Conservation (phyloP, 2,888 invertebrate genomes). For the Harpalus rubripes region DNA sequence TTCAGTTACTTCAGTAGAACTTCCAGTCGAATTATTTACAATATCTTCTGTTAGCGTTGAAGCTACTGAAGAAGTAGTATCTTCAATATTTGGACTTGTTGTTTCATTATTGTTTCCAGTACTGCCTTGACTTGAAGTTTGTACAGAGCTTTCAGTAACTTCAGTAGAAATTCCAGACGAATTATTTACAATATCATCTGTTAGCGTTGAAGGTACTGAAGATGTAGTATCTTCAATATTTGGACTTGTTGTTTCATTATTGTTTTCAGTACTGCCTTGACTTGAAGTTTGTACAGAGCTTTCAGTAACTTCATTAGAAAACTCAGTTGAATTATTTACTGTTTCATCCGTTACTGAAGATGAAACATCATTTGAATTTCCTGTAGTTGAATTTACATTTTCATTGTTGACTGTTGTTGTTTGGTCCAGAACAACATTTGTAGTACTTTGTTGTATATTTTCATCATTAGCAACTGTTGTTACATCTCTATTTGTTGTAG, state of each 20-base stretch:
- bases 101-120: background rate
- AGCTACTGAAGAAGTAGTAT: background rate
- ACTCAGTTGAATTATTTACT: background rate
- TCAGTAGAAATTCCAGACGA: background rate
- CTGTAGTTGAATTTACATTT: conserved; percentile 3
- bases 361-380: background rate
- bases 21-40: background rate
- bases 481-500: background rate
- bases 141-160: background rate
- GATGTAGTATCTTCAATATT: background rate
- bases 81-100: background rate
- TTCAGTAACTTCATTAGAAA: background rate
- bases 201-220: background rate
- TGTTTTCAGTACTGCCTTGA: background rate
- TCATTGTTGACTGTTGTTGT: background rate
- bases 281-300: background rate
- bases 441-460: background rate
- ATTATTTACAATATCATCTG: background rate
- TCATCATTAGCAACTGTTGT: background rate
- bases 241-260: background rate
- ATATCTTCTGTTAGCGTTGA: background rate
- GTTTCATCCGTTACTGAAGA: background rate
- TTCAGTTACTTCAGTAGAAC: background rate
- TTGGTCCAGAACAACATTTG: background rate
- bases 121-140: background rate